Conservation (phyloP, 2,888 invertebrate species). For the Formica aserva region DNA sequence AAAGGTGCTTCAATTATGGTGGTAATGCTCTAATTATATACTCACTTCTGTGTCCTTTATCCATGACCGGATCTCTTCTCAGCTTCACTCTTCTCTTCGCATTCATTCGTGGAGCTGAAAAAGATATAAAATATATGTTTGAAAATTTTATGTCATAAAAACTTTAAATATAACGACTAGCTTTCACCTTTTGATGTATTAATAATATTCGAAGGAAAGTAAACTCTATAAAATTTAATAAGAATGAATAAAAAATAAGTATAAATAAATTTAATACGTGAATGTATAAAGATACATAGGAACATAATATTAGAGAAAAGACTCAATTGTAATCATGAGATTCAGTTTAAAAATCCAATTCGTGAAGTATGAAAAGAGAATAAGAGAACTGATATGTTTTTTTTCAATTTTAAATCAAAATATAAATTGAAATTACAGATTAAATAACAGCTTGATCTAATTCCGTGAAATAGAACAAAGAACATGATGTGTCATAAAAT, state of each 20-base stretch:
- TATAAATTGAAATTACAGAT: not conserved
- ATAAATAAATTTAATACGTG: slow-evolving; percentile 15
- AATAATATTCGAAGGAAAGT: not conserved
- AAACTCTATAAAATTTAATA: not conserved
- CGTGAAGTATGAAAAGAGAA: not conserved
- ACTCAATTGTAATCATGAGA: not conserved
- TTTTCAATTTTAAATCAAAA: not conserved
- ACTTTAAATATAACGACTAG: not conserved
- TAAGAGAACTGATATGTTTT: not conserved
- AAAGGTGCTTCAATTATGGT: slow-evolving; percentile 22
- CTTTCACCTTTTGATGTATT: not conserved
- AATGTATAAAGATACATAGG: not conserved
- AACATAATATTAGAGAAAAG: not conserved
- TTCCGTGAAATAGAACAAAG: not conserved
- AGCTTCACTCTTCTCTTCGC: slow-evolving; percentile 92
- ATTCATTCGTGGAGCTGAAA: slow-evolving; percentile 85
- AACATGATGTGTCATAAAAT: not conserved
- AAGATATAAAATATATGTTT: slow-evolving; percentile 43
- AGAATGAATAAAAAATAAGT: not conserved
- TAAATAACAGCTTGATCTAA: not conserved
- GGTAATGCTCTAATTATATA: slow-evolving; percentile 74
- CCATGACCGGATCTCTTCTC: slow-evolving; percentile 91
- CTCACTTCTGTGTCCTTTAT: slow-evolving; percentile 95
- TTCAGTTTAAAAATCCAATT: slow-evolving; percentile 15
- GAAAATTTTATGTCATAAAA: slow-evolving; percentile 1